Base-by-base conservation (phyloP, 2,797 vertebrate genomes). In the Ceryle rudis region DNA sequence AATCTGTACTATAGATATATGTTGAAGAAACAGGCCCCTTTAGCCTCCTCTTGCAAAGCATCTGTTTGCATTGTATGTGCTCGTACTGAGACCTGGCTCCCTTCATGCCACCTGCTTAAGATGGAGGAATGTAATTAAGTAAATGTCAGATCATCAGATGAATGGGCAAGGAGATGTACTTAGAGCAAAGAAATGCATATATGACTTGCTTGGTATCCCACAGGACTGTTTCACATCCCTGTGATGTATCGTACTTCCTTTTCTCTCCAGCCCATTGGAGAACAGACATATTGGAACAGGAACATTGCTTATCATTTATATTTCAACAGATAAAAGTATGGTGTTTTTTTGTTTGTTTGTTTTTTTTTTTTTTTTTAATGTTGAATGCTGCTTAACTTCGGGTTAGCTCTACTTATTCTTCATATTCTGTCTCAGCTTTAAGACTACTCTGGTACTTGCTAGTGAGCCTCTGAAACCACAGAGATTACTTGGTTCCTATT, bases 151-250 rank as follows among this genome's bases (percentile, higher is more conserved):
- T n/a, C 9, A 37, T 60, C 28, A 42, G 72, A 46, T 16, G 69
- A 89, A 67, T 3, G 66, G 18, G n/a, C 31, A 55, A 70, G 26
- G 42, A 86, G 54, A 71, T 13, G 6, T 13, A 57, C 2, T 1
- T 9, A 60, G 37, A 67, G 23, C n/a, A 70, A 58, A 86, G 66
- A 75, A 71, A 65, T 5, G 4, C 31, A 91, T 69, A 49, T 41
- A 52, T 11, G 25, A 80, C 52, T 67, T 77, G 31, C 44, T 60
- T 46, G 71, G 54, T 72, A 49, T 69, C 65, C 82, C 70, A 33
- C 70, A 86, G 17, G 14, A 31, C 42, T 31, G 80, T 95, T 95
- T 90, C 94, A 91, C 90, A 95, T 88, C 91, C 73, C 33, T 64
- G 51, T 2, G 4, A 65, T 57, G 19, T 49, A 69, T 84, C 73